Evolutionary conservation across 2,888 invertebrate genomes (phyloP), one percentile per base, ranked within the genome.

Genomic region (Stictocephala bisonia): DNA sequence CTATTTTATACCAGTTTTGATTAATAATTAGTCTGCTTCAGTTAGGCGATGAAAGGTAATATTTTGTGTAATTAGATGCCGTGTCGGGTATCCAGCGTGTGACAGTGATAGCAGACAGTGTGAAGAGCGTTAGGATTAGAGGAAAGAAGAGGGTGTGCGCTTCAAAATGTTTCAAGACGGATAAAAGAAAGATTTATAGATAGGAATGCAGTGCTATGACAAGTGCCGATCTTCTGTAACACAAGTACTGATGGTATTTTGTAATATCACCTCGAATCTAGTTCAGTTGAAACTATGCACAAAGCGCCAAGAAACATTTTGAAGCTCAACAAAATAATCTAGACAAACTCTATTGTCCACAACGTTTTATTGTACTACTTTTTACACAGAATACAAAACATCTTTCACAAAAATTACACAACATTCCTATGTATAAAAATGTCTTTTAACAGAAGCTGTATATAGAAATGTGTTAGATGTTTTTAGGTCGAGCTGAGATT

Each of bases 391-490:
- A 64, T 44, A 44, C 44, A 64, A n/a, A 40, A 3, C 27, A 15
- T 15, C 27, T 18, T 64, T 64, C 7, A 64, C 41, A 64, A 7
- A 15, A 20, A 71, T 35, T 64, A 72, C 71, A 73, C 68, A 78
- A 78, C 78, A 78, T 78, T 78, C 78, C 78, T 78, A 78, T 78
- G 56, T 77, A 78, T 78, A 77, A 78, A 78, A 78, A 77, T 78
- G 76, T 73, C 71, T 71, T 68, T 68, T 71, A 67, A 72, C 64
- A 22, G 3, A 60, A 60, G 56, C 29, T 60, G n/a, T n/a, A n/a
- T n/a, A n/a, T n/a, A n/a, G n/a, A n/a, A n/a, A n/a, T n/a, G n/a
- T n/a, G n/a, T n/a, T n/a, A n/a, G n/a, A n/a, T n/a, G n/a, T n/a
- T n/a, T n/a, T n/a, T n/a, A n/a, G n/a, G n/a, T n/a, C n/a, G n/a